Evolutionary conservation across 2,888 invertebrate species (phyloP).

Genomic region (Leucophora obtusa): DNA sequence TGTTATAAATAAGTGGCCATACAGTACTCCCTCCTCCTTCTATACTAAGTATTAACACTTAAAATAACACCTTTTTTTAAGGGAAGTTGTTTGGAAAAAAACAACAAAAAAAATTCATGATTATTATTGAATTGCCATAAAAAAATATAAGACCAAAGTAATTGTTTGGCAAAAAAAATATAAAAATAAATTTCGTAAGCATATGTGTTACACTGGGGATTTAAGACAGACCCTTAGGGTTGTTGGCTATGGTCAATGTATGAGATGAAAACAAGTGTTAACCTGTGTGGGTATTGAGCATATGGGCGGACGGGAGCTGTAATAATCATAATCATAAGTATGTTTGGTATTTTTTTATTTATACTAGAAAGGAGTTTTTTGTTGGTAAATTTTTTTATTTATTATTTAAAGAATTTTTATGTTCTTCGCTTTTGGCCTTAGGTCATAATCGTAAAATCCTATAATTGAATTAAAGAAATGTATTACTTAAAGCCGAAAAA

Average conservation of each 20-base stretch:
- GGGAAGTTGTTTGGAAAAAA: conserved; percentile 27
- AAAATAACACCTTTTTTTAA: conserved; percentile 46
- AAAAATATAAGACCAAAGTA: conserved; percentile 31
- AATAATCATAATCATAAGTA: conserved; percentile 45
- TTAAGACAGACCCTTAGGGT: neutral
- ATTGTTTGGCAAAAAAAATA: conserved; percentile 30
- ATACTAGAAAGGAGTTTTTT: conserved; percentile 15
- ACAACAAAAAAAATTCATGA: conserved; percentile 1
- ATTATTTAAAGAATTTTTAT: conserved; percentile 38
- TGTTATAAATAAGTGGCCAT: conserved; percentile 29
- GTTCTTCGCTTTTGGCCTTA: conserved; percentile 10
- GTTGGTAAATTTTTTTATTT: conserved; percentile 25
- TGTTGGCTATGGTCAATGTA: conserved; percentile 24
- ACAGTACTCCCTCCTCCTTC: neutral
- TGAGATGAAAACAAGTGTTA: conserved; percentile 12
- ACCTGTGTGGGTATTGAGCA: conserved; percentile 12
- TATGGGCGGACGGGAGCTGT: conserved; percentile 1
- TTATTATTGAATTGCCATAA: conserved; percentile 61
- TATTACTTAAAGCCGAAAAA: conserved; percentile 5
- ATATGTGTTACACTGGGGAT: conserved; percentile 59
- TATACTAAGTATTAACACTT: conserved; percentile 46
- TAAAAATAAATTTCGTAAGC: conserved; percentile 27
- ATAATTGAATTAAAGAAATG: conserved; percentile 60
- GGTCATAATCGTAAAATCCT: conserved; percentile 52
- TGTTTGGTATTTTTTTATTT: conserved; percentile 8